These are phyloP conservation scores for Furcifer pardalis DNA, from an alignment of 2,797 vertebrate species.

Conservation along the genomic window DNA sequence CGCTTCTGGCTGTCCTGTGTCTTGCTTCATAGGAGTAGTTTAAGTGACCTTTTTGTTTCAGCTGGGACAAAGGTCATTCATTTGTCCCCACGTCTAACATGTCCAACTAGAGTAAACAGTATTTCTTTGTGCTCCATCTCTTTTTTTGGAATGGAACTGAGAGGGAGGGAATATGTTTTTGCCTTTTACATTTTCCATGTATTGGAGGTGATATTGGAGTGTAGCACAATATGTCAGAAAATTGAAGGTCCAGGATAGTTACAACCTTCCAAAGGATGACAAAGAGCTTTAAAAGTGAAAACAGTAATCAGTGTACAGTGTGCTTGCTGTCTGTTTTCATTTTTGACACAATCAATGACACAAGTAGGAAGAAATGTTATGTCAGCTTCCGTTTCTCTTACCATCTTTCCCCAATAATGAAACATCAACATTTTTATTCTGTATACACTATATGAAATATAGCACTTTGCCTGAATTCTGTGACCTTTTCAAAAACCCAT, in stretches of 20 bases:
- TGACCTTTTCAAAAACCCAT: conserved; percentile 71
- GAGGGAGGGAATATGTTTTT: conserved; percentile 34
- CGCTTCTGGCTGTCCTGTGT: neutral
- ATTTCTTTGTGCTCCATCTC: conserved; percentile 28
- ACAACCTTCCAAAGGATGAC: conserved; percentile 37
- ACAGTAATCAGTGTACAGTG: conserved; percentile 29
- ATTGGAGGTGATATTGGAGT: neutral
- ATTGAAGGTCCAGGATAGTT: conserved; percentile 7
- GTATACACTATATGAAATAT: conserved; percentile 62
- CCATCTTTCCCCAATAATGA: conserved; percentile 50
- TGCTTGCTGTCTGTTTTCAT: conserved; percentile 26
- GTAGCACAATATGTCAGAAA: conserved; percentile 2
- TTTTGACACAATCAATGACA: conserved; percentile 39
- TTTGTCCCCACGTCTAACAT: neutral
- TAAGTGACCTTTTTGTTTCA: neutral
- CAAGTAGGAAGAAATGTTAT: neutral
- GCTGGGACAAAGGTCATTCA: neutral
- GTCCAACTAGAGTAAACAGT: neutral
- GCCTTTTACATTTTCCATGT: neutral
- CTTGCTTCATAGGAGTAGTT: neutral
- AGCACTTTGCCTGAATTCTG: conserved; percentile 64
- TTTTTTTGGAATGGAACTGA: conserved; percentile 16
- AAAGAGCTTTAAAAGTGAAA: conserved; percentile 21
- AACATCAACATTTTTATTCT: conserved; percentile 64
- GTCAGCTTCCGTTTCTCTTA: conserved; percentile 59